Evolutionary conservation across 2,888 invertebrate genomes (phyloP).

Genomic region (Tetramorium bicarinatum): DNA sequence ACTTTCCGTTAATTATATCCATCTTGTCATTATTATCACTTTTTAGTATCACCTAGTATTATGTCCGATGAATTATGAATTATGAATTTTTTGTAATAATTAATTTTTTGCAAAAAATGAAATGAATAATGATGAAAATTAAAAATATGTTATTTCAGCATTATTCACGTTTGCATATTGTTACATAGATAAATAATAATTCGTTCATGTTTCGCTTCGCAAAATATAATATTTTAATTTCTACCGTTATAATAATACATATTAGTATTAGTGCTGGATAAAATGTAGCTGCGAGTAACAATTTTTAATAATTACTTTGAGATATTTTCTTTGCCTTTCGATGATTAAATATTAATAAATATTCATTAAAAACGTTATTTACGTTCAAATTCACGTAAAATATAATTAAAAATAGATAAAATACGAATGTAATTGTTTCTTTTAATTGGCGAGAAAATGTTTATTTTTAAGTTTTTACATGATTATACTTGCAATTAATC

Average conservation of each 20-base stretch:
- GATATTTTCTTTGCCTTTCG: not conserved
- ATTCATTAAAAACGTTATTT: not conserved
- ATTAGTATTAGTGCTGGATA: not conserved
- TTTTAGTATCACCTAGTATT: not conserved
- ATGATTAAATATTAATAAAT: not conserved
- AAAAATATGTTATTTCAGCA: not conserved
- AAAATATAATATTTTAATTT: not conserved
- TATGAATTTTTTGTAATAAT: not conserved
- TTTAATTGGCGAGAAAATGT: not conserved
- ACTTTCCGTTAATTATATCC: not conserved
- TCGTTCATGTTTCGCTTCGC: not conserved
- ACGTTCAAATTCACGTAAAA: not conserved
- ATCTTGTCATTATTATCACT: not conserved
- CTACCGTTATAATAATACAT: not conserved
- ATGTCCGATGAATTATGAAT: constrained; percentile 16
- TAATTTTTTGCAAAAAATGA: not conserved
- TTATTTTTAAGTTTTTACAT: not conserved
- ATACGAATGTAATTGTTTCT: not conserved
- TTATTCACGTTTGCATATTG: not conserved
- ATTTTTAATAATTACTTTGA: not conserved
- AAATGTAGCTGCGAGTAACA: not conserved
- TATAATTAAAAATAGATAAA: not conserved
- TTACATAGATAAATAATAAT: not conserved
- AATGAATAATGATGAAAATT: not conserved
- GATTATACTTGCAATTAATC: not conserved